Conservation (phyloP, 2,113 vertebrate species). For the Pomatostomus ruficeps region DNA sequence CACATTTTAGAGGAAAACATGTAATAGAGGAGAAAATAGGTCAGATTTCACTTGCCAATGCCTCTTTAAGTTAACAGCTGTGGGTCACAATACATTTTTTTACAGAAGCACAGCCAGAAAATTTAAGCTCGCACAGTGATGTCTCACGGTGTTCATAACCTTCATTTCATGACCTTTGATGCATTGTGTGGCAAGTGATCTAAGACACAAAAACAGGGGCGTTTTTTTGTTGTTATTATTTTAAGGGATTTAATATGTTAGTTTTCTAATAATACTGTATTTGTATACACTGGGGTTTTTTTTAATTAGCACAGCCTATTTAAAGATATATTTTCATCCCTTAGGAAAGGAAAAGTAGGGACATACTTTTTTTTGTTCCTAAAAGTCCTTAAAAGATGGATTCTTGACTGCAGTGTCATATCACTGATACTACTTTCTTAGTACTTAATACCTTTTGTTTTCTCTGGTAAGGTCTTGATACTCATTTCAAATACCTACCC, state of each 20-base stretch:
- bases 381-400: neutral
- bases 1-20: slow-evolving; percentile 12
- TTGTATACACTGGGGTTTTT: neutral
- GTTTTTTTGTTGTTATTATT: neutral
- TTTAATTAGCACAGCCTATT: neutral
- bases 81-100: neutral
- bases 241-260: neutral
- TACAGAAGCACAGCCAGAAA: neutral
- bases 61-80: slow-evolving; percentile 1
- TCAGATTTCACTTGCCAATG: slow-evolving; percentile 4
- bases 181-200: neutral
- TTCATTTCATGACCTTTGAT: neutral
- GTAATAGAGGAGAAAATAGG: slow-evolving; percentile 22
- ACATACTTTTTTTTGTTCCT: neutral
- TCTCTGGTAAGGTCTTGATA: neutral
- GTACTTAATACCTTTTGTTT: neutral
- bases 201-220: neutral
- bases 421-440: neutral
- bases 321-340: neutral
- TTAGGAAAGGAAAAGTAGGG: neutral
- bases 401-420: neutral
- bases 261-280: neutral
- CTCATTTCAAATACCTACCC: neutral
- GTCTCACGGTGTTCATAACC: neutral
- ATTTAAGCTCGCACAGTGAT: neutral